Base-by-base conservation (phyloP, 1,140 invertebrate genomes). In the Drosophila orena region DNA sequence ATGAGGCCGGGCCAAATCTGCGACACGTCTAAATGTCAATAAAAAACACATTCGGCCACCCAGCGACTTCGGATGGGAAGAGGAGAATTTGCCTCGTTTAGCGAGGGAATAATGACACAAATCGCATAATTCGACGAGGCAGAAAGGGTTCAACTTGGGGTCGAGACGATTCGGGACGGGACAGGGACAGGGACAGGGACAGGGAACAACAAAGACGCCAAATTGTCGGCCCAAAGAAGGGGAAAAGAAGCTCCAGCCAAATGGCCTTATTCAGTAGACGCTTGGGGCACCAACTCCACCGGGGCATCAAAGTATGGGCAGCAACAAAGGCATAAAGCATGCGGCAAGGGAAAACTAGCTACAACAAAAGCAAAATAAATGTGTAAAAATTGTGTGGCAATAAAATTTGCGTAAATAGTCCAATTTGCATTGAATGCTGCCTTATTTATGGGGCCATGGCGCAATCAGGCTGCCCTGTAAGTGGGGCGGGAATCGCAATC, bases 341-440 rank as follows among this genome's bases (percentile, higher is more conserved):
- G 71, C 66, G 65, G 57, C 70, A 66, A 64, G 44, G 60, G 44
- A 65, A 68, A 70, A 76, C 61, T 60, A 79, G 58, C 47, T 49
- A 42, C 65, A 83, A 77, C 40, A 88, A 81, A 72, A 88, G 69
- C 57, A 72, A 84, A 70, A 89, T 77, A 88, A 84, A 83, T 88
- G 65, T 70, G 70, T 84, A 89, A 88, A 88, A 90, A 89, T 84
- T 74, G 77, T 79, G 69, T 58, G 85, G 85, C 79, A 88, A 88
- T 88, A 88, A 89, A 88, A 88, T 88, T 88, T 88, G 84, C 84
- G 84, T 88, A 88, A 88, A 89, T 88, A 89, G 80, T 84, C 84
- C 84, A 88, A 88, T 88, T 88, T 88, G 84, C 84, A 88, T 88
- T 88, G 84, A 88, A 88, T 89, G 72, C 62, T 79, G 76, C 84